Conservation (phyloP, 2,113 vertebrate species). For the Nibea coibor region DNA sequence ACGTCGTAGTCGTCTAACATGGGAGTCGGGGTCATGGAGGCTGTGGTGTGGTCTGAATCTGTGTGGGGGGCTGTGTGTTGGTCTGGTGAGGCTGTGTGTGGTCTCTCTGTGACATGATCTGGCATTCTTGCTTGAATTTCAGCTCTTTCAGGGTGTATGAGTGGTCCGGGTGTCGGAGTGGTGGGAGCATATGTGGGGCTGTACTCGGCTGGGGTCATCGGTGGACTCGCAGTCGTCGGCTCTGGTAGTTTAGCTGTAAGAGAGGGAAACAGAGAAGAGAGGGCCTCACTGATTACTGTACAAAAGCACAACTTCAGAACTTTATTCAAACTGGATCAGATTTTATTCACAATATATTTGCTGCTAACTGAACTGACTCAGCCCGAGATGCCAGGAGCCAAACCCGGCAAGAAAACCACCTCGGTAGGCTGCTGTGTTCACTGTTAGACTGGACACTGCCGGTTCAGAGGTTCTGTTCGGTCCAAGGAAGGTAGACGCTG, state of each 20-base stretch:
- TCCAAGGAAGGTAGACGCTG: too few species aligned
- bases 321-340: too few species aligned
- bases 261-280: background rate
- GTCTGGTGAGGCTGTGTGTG: slow-evolving; percentile 2
- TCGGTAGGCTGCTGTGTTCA: too few species aligned
- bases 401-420: too few species aligned
- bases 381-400: too few species aligned
- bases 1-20: background rate
- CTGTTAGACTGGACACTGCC: too few species aligned
- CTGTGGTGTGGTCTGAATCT: background rate
- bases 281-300: too few species aligned
- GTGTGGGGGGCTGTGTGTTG: background rate
- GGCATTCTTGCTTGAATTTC: slow-evolving; percentile 33
- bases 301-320: too few species aligned
- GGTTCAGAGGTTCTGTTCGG: too few species aligned
- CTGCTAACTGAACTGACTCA: too few species aligned
- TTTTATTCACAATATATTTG: too few species aligned
- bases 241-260: slow-evolving; percentile 60
- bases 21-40: background rate
- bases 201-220: background rate
- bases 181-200: background rate
- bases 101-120: background rate
- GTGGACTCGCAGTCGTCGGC: slow-evolving; percentile 10
- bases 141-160: background rate
- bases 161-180: background rate